Base-by-base conservation (phyloP, 2,888 invertebrate species). In the Epirrhoe tristata region DNA sequence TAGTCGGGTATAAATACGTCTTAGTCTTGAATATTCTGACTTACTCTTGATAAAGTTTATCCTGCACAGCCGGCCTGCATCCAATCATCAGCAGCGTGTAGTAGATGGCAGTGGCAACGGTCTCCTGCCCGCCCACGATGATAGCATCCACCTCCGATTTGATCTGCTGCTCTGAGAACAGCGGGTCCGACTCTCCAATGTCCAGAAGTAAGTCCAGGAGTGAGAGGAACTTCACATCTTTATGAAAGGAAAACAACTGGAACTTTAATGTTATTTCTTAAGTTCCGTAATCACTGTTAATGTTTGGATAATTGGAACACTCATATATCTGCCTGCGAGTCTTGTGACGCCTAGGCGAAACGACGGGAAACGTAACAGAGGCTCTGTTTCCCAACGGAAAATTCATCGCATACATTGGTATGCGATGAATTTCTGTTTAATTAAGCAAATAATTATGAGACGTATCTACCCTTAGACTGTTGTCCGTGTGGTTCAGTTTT, bases 91-190 rank as follows among this genome's bases (percentile, higher is more conserved):
- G 80, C 2, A 94, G 69, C 0, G 81, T 62, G 72, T 82, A 92
- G 69, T 85, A 84, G 48, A 91, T 72, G 0, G 87, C 85, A 6
- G 88, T 79, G 0, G 94, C 91, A 0, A 89, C 89, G 0, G 94
- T 94, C 81, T 94, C 91, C 79, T 94, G 92, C 16, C 95, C 95
- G 0, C 93, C 95, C 12, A 94, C 82, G 70, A 95, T 94, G 76
- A 95, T 93, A 3, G 95, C 94, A 71, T 94, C 90, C 34, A 95
- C 93, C 82, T 95, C 95, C 4, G 94, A 88, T 69, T 88, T 82
- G 17, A 95, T 83, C 77, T 95, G 94, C 66, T 90, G 75, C 63
- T 93, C 90, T 0, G 93, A 91, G 10, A 95, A 85, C 61, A 80
- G 81, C 0, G 81, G 79, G 34, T 93, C 93, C 0, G 75, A 73